These are phyloP conservation scores for Chymomyza fuscimana DNA, from an alignment of 2,888 invertebrate species.

Conservation along the genomic window DNA sequence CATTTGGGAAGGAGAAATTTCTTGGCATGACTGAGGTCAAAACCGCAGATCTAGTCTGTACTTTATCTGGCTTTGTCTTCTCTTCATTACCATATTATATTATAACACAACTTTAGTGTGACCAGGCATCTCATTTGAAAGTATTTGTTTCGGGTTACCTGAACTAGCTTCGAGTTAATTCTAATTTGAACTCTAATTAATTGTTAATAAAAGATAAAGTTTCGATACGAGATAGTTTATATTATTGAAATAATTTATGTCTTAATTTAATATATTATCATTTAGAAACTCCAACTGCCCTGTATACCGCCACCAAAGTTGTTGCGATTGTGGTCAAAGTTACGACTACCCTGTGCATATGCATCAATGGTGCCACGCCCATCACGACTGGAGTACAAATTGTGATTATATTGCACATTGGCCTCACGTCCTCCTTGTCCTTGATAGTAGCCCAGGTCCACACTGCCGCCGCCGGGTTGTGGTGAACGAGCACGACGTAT, in stretches of 20 bases:
- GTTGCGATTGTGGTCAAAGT: conserved; percentile 59
- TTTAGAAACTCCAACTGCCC: conserved; percentile 49
- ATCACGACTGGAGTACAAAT: conserved; percentile 58
- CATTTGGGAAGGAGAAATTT: too few relatives aligned
- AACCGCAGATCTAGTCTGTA: too few relatives aligned
- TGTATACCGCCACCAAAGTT: conserved; percentile 53
- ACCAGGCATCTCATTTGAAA: too few relatives aligned
- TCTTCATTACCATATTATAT: too few relatives aligned
- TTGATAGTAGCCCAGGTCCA: neutral
- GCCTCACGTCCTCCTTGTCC: conserved; percentile 50
- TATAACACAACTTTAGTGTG: too few relatives aligned
- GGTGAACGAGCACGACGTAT: neutral
- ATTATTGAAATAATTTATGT: neutral
- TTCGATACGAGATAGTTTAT: neutral
- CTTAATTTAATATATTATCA: neutral
- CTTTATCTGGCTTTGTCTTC: too few relatives aligned
- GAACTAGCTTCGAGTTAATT: neutral
- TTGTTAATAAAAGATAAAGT: neutral
- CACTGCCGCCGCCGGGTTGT: neutral
- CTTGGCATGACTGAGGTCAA: too few relatives aligned
- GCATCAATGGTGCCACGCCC: conserved; percentile 64
- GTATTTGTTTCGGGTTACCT: too few relatives aligned
- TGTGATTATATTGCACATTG: conserved; percentile 60
- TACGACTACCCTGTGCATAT: conserved; percentile 59
- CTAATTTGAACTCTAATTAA: neutral